These are phyloP conservation scores for Anthopleura sola DNA, from an alignment of 64 coral and sea anemone genomes.

Conservation along the genomic window DNA sequence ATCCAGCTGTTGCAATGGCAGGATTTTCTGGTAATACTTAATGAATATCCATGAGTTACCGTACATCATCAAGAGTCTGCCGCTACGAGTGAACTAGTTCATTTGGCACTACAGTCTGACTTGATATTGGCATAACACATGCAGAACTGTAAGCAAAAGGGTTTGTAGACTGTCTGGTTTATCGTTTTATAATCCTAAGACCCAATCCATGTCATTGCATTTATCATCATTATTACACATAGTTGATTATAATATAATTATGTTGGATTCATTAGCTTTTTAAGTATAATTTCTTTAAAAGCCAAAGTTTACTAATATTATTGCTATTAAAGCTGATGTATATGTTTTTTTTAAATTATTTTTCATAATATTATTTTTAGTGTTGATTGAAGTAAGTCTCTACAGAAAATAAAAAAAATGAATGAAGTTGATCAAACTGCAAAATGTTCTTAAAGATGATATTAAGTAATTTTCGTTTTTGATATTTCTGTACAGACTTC, in stretches of 20 bases:
- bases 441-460: neutral
- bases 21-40: too few relatives aligned
- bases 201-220: neutral
- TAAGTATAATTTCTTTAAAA: too few relatives aligned
- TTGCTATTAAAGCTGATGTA: too few relatives aligned
- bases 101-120: neutral
- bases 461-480: neutral
- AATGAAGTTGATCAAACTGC: neutral
- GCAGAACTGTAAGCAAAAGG: neutral
- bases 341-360: neutral
- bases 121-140: neutral
- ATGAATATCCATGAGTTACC: too few relatives aligned
- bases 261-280: too few relatives aligned
- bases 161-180: neutral
- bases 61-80: too few relatives aligned
- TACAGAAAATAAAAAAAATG: neutral
- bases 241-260: too few relatives aligned
- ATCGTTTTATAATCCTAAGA: neutral
- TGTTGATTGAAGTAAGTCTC: slow-evolving; percentile 1
- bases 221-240: neutral
- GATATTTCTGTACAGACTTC: neutral
- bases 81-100: neutral
- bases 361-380: neutral
- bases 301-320: too few relatives aligned
- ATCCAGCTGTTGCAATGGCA: neutral